Base-by-base conservation (phyloP, 1,140 invertebrate genomes). In the Megathymus violae region DNA sequence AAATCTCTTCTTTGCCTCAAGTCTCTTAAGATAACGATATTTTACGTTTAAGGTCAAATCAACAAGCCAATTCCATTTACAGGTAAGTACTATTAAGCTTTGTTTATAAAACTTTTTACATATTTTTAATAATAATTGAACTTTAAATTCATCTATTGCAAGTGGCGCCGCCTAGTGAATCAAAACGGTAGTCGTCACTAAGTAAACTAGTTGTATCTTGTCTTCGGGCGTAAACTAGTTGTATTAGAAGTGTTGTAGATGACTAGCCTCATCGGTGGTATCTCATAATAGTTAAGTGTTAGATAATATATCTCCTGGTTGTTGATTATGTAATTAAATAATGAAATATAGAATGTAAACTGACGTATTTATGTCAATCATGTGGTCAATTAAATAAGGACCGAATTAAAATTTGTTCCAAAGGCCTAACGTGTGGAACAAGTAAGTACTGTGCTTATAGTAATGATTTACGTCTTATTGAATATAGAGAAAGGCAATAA, bases 301-400 rank as follows among this genome's bases (percentile, higher is more conserved):
- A 87, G 80, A 76, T 82, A 82, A 77, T 82, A 78, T 77, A 79
- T 83, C 79, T 82, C 79, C 74, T 88, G 88, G 88, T 90, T 89
- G 85, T 88, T 90, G 74, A 89, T 78, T 77, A 69, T 76, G 64
- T 78, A 76, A 76, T 78, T 58, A 58, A 58, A 56, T 56, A 34
- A 44, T 27, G 52, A 43, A 27, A 31, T 56, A 56, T 54, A 56
- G 40, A 58, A 58, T 46, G 50, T 74, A 74, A 76, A 69, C 68
- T 72, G 69, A 61, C 44, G 65, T 74, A 51, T 73, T 69, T 71
- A 74, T 82, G 83, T 87, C 80, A 85, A 85, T 88, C 62, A 71
- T 80, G 71, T 83, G 84, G 88, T 90, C 85, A 90, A 90, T 90
- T 90, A 87, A 64, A 43, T 78, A 74, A 69, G 73, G 79, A 80